phyloP scores from a whole-genome alignment of 2,888 invertebrate genomes.

The Timandra comae region DNA sequence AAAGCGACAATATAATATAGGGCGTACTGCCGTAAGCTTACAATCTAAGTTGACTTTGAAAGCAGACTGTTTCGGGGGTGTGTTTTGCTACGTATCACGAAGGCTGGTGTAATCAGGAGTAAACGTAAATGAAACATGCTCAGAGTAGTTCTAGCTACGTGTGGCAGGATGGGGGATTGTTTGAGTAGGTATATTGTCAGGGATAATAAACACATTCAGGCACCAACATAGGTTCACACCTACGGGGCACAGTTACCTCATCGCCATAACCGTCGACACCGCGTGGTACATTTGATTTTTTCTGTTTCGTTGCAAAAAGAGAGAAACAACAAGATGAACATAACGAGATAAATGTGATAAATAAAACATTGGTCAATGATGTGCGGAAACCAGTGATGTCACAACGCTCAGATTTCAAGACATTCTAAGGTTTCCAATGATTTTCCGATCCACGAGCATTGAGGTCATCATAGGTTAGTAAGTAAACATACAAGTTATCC shows the following conservation, averaged over 20 bases:
- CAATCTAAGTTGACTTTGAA: constrained; percentile 5
- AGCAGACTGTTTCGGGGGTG: constrained; percentile 1
- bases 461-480: constrained; percentile 40
- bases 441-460: constrained; percentile 20
- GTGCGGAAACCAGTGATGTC: constrained; percentile 42
- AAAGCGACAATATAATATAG: constrained; percentile 23
- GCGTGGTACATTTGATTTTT: constrained; percentile 97
- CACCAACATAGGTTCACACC: constrained; percentile 58
- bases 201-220: constrained; percentile 38
- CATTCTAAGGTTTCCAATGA: constrained; percentile 17
- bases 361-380: constrained; percentile 31
- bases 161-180: constrained; percentile 43
- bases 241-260: constrained; percentile 84
- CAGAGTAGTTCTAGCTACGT: constrained; percentile 33
- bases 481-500: constrained; percentile 29
- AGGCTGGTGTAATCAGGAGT: constrained; percentile 19
- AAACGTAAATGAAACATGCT: constrained; percentile 37
- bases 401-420: constrained; percentile 16
- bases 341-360: constrained; percentile 47
- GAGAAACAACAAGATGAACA: constrained; percentile 74
- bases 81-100: constrained; percentile 1
- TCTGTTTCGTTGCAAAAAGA: constrained; percentile 80
- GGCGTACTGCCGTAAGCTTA: constrained; percentile 6
- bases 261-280: constrained; percentile 94
- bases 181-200: constrained; percentile 33